Evolutionary conservation across 2,113 vertebrate genomes (phyloP).

Genomic region (Sylvietta virens): DNA sequence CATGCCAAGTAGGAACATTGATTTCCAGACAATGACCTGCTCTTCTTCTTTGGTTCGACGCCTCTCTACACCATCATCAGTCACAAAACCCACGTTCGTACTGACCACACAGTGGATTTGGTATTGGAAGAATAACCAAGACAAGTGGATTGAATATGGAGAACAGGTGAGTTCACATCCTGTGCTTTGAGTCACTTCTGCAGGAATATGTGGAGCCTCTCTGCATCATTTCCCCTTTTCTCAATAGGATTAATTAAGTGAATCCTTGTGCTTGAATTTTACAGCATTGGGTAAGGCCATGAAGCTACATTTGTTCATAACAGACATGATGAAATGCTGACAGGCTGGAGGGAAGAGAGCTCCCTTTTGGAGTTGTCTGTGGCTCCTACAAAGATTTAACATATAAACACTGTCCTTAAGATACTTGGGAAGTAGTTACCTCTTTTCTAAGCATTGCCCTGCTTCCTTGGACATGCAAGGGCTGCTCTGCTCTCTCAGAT

Average conservation of each 20-base stretch:
- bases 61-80: constrained; percentile 79
- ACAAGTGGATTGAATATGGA: constrained; percentile 78
- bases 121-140: constrained; percentile 79
- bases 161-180: constrained; percentile 62
- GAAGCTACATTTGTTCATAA: neutral
- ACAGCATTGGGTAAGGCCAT: neutral
- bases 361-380: neutral
- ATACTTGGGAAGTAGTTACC: neutral
- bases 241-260: neutral
- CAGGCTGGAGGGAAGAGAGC: neutral
- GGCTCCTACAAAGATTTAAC: neutral
- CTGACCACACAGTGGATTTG: constrained; percentile 87
- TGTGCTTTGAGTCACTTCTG: neutral
- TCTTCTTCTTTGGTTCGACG: constrained; percentile 64
- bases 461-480: neutral
- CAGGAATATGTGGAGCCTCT: neutral
- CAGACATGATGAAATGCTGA: neutral
- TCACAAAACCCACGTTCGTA: constrained; percentile 73
- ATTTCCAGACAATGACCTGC: constrained; percentile 77
- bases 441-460: neutral
- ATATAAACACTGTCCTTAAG: neutral
- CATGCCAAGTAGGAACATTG: neutral
- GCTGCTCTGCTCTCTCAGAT: neutral
- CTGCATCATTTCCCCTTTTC: neutral
- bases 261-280: neutral